Evolutionary conservation across 2,888 invertebrate genomes (phyloP).

Genomic region (Drosophila phalerata): DNA sequence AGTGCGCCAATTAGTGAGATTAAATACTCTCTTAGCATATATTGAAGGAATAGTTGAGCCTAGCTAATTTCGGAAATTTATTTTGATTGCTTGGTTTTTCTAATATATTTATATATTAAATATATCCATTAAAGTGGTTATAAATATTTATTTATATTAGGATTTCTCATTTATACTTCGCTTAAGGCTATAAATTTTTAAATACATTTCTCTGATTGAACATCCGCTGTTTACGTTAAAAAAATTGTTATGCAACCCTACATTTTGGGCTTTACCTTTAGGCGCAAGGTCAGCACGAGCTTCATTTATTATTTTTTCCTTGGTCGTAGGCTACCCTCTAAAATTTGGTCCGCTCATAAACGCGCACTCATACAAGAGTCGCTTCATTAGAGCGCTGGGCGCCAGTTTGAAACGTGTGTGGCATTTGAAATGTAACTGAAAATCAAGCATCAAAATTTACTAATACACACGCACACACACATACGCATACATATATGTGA

Average conservation of each 20-base stretch:
- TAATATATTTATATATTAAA: no score
- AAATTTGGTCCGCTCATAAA: constrained; percentile 42
- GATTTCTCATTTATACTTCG: background rate
- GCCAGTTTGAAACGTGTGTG: constrained; percentile 57
- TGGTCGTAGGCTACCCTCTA: constrained; percentile 14
- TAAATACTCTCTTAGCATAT: constrained; percentile 1
- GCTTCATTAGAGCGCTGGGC: constrained; percentile 63
- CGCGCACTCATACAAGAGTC: constrained; percentile 28
- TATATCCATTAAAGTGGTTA: background rate
- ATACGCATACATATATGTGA: constrained; percentile 44
- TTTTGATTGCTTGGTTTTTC: background rate
- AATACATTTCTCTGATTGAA: background rate
- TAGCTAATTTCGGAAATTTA: background rate
- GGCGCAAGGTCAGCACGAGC: constrained; percentile 43
- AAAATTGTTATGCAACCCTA: constrained; percentile 31
- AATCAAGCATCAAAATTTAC: constrained; percentile 66
- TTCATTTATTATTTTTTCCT: constrained; percentile 40
- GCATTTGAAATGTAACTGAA: constrained; percentile 53
- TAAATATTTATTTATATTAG: constrained; percentile 3
- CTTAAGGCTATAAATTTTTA: constrained; percentile 11
- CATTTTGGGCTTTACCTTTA: background rate
- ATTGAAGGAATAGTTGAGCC: background rate
- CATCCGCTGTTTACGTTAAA: constrained; percentile 1
- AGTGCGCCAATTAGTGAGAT: constrained; percentile 25
- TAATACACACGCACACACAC: constrained; percentile 21